Conservation (phyloP, 1,140 invertebrate genomes). For the Nixonia krombeini region DNA sequence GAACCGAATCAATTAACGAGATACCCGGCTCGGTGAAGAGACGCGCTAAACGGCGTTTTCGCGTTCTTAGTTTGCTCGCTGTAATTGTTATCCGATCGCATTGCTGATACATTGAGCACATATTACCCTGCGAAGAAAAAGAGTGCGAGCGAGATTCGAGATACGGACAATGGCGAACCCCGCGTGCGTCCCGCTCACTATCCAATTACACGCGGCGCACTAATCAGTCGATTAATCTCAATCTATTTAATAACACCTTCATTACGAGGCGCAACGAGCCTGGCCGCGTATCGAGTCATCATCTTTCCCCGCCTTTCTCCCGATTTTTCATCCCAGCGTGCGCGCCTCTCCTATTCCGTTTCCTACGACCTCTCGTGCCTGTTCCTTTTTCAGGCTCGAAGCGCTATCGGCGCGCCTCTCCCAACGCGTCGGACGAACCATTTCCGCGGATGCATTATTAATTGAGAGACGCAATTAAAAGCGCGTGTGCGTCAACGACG, state of each 20-base stretch:
- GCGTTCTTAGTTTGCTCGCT: too few species aligned
- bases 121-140: background rate
- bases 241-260: conserved; percentile 69
- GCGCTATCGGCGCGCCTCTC: too few species aligned
- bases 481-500: too few species aligned
- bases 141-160: conserved; percentile 18
- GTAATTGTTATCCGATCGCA: background rate
- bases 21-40: too few species aligned
- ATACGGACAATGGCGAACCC: conserved; percentile 49
- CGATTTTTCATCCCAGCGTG: conserved; percentile 6
- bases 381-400: conserved; percentile 35
- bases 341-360: conserved; percentile 6
- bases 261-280: conserved; percentile 57
- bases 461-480: too few species aligned
- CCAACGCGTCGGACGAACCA: too few species aligned
- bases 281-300: conserved; percentile 48
- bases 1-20: too few species aligned
- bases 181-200: conserved; percentile 41
- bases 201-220: conserved; percentile 62
- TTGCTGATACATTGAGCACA: conserved; percentile 1
- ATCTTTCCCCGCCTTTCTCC: conserved; percentile 6
- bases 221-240: conserved; percentile 69
- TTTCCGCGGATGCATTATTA: too few species aligned
- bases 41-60: too few species aligned
- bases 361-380: background rate